Percentiles rank a stretch among this genome's conserved stretches.
Conservation (phyloP, 2,113 vertebrate species). For the Callocephalon fimbriatum region DNA sequence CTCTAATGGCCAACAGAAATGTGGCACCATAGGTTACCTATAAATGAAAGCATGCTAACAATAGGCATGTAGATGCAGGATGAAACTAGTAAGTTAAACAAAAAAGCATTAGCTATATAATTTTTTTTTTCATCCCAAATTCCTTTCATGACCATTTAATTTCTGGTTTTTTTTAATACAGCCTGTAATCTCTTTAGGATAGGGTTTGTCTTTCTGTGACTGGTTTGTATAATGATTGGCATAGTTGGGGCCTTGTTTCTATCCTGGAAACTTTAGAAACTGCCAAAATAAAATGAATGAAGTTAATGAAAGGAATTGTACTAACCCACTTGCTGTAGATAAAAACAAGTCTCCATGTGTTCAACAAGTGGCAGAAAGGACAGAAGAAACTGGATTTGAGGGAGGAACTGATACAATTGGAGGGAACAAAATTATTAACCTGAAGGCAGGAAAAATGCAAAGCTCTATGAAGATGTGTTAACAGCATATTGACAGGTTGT, state of each 20-base stretch:
- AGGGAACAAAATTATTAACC: background rate
- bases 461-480: background rate
- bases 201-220: background rate
- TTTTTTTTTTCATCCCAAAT: background rate
- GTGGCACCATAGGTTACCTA: background rate
- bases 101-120: background rate
- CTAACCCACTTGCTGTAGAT: background rate
- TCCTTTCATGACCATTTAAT: background rate
- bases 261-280: background rate
- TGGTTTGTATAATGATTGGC: background rate
- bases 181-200: background rate
- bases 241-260: background rate
- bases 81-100: background rate
- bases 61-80: background rate
- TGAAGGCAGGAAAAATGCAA: background rate
- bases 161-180: conserved; percentile 34
- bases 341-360: background rate
- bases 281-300: conserved; percentile 27
- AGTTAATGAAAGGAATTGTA: conserved; percentile 32
- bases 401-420: background rate
- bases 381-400: background rate
- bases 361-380: conserved; percentile 5
- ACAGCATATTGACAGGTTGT: background rate
- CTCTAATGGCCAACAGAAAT: background rate
- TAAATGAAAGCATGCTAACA: background rate